phyloP scores from a whole-genome alignment of 2,888 invertebrate genomes.

The Trachelus tabidus region DNA sequence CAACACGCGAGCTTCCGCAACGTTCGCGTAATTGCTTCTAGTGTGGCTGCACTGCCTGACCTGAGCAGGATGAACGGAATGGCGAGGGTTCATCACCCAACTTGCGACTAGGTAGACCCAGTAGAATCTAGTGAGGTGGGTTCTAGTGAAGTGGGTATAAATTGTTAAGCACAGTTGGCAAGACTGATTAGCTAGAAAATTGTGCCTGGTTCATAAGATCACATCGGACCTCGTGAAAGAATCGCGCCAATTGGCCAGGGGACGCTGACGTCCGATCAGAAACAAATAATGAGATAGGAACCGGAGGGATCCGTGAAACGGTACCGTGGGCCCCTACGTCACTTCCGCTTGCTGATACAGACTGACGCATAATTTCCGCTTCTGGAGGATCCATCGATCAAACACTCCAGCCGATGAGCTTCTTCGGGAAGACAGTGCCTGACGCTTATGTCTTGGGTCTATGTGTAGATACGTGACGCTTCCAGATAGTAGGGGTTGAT shows the following conservation, averaged over 20 bases:
- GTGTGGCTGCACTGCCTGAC: not conserved
- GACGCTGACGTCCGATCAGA: not conserved
- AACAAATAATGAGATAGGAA: not conserved
- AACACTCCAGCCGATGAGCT: constrained; percentile 52
- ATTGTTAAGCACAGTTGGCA: not conserved
- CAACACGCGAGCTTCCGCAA: constrained; percentile 39
- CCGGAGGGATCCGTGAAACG: too few relatives aligned
- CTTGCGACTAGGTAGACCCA: not conserved
- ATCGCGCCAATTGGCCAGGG: not conserved
- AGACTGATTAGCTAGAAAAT: not conserved
- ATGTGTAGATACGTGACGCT: too few relatives aligned
- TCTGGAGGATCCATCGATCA: constrained; percentile 64
- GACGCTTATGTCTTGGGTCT: too few relatives aligned
- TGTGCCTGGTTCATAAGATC: not conserved
- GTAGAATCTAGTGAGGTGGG: not conserved
- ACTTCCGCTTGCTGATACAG: constrained; percentile 59
- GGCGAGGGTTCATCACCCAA: not conserved
- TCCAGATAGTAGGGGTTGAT: too few relatives aligned
- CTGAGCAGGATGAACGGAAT: not conserved
- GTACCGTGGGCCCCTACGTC: constrained; percentile 41
- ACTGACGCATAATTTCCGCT: constrained; percentile 66
- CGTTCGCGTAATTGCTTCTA: constrained; percentile 30
- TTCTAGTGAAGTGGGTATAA: not conserved
- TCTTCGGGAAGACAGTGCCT: constrained; percentile 8
- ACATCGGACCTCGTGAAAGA: not conserved